phyloP scores from a whole-genome alignment of 2,113 vertebrate species.

The Pluvianellus socialis region DNA sequence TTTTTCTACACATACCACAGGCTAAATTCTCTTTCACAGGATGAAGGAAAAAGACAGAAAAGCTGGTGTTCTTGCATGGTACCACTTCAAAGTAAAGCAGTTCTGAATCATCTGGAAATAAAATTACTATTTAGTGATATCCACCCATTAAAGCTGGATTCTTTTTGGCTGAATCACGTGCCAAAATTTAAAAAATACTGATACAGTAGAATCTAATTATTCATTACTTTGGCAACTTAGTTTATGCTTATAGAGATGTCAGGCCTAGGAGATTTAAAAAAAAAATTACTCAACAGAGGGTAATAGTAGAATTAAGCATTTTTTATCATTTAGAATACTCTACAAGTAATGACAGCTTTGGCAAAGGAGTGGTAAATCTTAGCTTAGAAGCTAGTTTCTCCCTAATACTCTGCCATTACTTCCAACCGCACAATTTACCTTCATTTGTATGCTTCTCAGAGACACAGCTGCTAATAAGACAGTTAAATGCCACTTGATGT shows the following conservation, averaged over 20 bases:
- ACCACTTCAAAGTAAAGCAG: constrained; percentile 80
- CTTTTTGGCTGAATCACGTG: neutral
- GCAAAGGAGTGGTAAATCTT: neutral
- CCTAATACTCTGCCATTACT: neutral
- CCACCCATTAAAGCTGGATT: neutral
- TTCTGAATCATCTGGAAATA: constrained; percentile 58
- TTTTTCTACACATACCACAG: constrained; percentile 75
- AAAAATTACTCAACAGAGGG: neutral
- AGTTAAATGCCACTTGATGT: constrained; percentile 78
- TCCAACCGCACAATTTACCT: constrained; percentile 56
- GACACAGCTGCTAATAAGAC: constrained; percentile 80
- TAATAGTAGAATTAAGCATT: neutral
- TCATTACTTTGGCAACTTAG: neutral
- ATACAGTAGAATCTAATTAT: neutral
- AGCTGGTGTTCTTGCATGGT: constrained; percentile 73
- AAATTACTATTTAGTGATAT: constrained; percentile 7
- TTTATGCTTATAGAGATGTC: neutral
- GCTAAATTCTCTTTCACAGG: constrained; percentile 70
- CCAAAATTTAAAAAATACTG: neutral
- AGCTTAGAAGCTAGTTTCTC: neutral
- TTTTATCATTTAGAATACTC: neutral
- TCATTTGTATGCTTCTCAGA: neutral
- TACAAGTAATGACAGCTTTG: neutral
- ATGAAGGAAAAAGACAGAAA: constrained; percentile 80
- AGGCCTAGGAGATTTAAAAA: neutral